A percentile compares a stretch with the other conserved stretches of the same genome.
These are phyloP conservation scores for Paralvinella palmiformis DNA, from an alignment of 1,140 invertebrate species.

Conservation along the genomic window DNA sequence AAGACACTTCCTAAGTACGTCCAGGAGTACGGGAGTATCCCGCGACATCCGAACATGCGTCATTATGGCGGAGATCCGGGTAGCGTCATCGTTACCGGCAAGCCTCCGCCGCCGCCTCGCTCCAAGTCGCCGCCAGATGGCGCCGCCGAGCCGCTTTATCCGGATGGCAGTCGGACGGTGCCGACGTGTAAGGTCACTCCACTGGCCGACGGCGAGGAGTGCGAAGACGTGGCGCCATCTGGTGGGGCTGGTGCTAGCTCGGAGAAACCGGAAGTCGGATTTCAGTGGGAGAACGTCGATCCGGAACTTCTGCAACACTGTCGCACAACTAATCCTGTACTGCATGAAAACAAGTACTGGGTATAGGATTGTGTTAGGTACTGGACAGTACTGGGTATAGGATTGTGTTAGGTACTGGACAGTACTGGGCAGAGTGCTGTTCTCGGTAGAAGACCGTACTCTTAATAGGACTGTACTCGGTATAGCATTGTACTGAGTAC, in stretches of 20 bases:
- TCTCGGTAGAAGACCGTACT: no score
- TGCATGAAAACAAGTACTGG: conserved; percentile 21
- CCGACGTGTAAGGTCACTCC: conserved; percentile 9
- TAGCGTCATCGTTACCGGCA: neutral
- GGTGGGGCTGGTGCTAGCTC: neutral
- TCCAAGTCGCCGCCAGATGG: neutral
- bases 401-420: neutral
- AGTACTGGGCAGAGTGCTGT: no score
- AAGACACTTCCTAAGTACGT: no score
- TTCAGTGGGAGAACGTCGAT: conserved; percentile 15
- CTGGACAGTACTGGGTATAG: neutral
- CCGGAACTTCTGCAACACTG: conserved; percentile 20
- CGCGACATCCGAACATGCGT: neutral
- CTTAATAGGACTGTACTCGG: no score
- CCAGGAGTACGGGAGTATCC: neutral
- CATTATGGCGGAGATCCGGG: neutral
- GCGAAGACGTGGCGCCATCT: neutral
- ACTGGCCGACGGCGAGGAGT: neutral
- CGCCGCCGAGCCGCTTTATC: neutral
- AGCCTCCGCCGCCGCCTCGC: neutral
- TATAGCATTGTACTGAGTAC: no score
- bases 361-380: conserved; percentile 9
- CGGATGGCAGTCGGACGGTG: neutral
- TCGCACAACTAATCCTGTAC: conserved; percentile 17
- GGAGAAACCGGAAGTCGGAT: neutral